Percentiles rank a stretch among this genome's conserved stretches.
These are phyloP conservation scores for Caenorhabditis inopinata DNA, from an alignment of 1,140 invertebrate genomes.

Conservation along the genomic window DNA sequence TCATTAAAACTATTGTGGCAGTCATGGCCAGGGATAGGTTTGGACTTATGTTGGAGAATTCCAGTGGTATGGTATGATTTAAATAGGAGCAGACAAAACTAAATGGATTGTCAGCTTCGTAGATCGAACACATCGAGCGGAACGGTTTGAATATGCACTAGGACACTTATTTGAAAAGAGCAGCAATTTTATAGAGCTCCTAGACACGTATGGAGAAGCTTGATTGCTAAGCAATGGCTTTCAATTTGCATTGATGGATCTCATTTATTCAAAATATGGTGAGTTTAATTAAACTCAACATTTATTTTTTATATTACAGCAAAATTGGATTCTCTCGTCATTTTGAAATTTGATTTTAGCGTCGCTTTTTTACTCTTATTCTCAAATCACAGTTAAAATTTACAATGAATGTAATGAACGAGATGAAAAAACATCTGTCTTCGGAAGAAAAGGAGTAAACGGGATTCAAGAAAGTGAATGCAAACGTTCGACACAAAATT, in stretches of 20 bases:
- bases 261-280: too few relatives aligned
- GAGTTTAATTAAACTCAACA: too few relatives aligned
- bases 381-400: background rate
- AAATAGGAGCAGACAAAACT: conserved; percentile 11
- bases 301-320: too few relatives aligned
- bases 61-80: conserved; percentile 20
- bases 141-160: conserved; percentile 6
- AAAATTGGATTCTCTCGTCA: too few relatives aligned
- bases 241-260: background rate
- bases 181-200: conserved; percentile 10
- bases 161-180: background rate
- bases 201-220: background rate
- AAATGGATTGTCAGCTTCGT: background rate
- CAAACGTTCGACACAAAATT: background rate
- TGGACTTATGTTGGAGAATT: conserved; percentile 16
- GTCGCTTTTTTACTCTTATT: too few relatives aligned
- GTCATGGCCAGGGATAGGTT: conserved; percentile 12
- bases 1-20: background rate
- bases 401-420: background rate
- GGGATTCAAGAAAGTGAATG: background rate
- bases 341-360: too few relatives aligned
- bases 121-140: conserved; percentile 12
- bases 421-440: background rate
- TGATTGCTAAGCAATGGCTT: conserved; percentile 11
- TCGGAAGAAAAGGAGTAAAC: conserved; percentile 1